Percentiles rank a stretch among this genome's conserved stretches.
Evolutionary conservation across 30 jellyfish, hydroid and myxozoan species (phyloP).

Genomic region (Aurelia coerulea): DNA sequence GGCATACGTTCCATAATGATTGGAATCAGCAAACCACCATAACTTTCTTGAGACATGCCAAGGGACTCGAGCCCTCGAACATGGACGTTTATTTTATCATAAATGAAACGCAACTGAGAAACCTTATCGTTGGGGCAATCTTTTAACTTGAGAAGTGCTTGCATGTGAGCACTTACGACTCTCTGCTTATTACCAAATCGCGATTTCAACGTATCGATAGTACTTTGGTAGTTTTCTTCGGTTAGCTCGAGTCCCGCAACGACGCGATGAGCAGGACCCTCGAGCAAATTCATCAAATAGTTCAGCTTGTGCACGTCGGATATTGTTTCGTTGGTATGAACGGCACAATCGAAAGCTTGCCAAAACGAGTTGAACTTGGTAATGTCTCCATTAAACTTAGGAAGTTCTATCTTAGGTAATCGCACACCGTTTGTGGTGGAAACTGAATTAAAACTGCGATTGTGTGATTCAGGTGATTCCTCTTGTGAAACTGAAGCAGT

Average conservation of each 20-base stretch:
- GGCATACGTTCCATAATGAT: conserved; percentile 60
- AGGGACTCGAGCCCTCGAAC: conserved; percentile 60
- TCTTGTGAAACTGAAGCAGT: not conserved
- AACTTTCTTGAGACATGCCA: conserved; percentile 43
- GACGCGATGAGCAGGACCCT: conserved; percentile 56
- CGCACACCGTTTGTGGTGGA: not conserved
- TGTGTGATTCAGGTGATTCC: not conserved
- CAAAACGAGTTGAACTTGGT: not conserved
- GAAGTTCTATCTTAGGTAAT: not conserved
- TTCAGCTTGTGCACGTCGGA: conserved; percentile 47
- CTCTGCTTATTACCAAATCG: too few relatives aligned
- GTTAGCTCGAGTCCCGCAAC: conserved; percentile 52
- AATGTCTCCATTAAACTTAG: not conserved
- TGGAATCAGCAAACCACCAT: conserved; percentile 77
- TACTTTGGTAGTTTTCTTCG: too few relatives aligned
- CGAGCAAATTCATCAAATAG: conserved; percentile 60
- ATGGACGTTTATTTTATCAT: conserved; percentile 62
- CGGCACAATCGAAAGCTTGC: conserved; percentile 45
- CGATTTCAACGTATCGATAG: too few relatives aligned
- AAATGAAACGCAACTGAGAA: conserved; percentile 16
- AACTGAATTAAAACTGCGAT: conserved; percentile 4
- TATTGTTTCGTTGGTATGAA: conserved; percentile 39
- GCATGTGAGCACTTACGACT: too few relatives aligned
- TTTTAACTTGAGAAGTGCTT: too few relatives aligned
- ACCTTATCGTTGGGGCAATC: not conserved